A percentile compares a stretch with the other conserved stretches of the same genome.
Conservation (phyloP, 2,797 vertebrate genomes). For the Spheniscus humboldti region DNA sequence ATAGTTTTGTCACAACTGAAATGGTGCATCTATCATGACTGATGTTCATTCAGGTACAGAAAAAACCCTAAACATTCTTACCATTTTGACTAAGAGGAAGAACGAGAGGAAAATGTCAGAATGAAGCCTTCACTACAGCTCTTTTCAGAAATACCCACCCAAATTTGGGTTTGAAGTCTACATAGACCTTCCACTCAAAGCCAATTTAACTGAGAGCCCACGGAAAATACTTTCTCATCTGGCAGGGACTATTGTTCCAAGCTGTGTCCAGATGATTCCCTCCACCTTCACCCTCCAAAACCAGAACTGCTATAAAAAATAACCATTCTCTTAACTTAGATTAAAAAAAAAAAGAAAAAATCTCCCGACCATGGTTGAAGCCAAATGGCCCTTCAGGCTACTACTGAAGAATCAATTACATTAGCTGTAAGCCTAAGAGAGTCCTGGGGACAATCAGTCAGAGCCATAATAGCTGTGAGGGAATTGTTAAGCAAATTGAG, state of each 20-base stretch:
- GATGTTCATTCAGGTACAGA: background rate
- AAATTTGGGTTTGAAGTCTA: background rate
- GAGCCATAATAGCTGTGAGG: slow-evolving; percentile 68
- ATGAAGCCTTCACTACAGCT: background rate
- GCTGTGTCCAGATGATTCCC: slow-evolving; percentile 13
- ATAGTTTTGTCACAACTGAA: background rate
- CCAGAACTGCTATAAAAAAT: slow-evolving; percentile 25
- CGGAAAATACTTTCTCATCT: slow-evolving; percentile 22
- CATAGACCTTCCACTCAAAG: slow-evolving; percentile 5
- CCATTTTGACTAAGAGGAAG: background rate
- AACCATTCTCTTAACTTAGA: slow-evolving; percentile 34
- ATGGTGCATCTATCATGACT: background rate
- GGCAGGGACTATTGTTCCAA: slow-evolving; percentile 11
- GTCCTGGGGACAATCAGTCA: slow-evolving; percentile 68
- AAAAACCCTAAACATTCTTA: background rate
- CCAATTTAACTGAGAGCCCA: slow-evolving; percentile 18
- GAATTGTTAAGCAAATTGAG: slow-evolving; percentile 72
- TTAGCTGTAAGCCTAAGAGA: slow-evolving; percentile 65
- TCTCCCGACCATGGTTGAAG: slow-evolving; percentile 44
- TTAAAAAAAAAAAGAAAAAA: slow-evolving; percentile 24
- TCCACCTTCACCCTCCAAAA: slow-evolving; percentile 27
- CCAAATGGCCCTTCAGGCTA: slow-evolving; percentile 68
- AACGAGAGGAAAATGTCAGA: background rate
- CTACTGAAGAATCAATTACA: slow-evolving; percentile 68
- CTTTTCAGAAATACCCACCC: background rate